These are phyloP conservation scores for Chauna torquata DNA, from an alignment of 2,113 vertebrate genomes.

Conservation along the genomic window DNA sequence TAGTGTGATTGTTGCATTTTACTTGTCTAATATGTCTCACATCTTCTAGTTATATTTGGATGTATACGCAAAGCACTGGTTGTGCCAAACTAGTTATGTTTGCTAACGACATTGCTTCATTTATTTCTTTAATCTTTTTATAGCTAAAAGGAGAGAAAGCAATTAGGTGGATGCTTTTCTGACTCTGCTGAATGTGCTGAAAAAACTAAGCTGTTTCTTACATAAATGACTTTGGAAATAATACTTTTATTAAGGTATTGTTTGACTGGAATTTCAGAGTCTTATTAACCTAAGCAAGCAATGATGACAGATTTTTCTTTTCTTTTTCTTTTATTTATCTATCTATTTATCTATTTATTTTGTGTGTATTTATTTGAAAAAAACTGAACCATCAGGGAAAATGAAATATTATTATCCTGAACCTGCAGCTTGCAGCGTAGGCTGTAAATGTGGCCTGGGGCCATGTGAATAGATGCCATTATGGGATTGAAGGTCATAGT, in stretches of 20 bases:
- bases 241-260: background rate
- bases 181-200: background rate
- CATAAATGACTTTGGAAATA: background rate
- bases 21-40: background rate
- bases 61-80: background rate
- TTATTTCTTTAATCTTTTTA: background rate
- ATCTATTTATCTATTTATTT: background rate
- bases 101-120: background rate
- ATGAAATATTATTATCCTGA: background rate
- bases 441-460: background rate
- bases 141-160: background rate
- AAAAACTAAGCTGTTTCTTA: background rate
- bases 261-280: background rate
- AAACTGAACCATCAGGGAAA: background rate
- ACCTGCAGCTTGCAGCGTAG: background rate
- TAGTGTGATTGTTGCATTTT: background rate
- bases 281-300: background rate
- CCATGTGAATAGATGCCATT: background rate
- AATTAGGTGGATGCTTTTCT: background rate
- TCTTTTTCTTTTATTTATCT: too few relatives aligned
- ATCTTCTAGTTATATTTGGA: background rate
- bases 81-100: background rate
- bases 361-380: background rate
- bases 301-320: background rate
- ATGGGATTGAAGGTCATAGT: background rate